Base-by-base conservation (phyloP, 1,140 invertebrate species). In the Drosophila sproati region DNA sequence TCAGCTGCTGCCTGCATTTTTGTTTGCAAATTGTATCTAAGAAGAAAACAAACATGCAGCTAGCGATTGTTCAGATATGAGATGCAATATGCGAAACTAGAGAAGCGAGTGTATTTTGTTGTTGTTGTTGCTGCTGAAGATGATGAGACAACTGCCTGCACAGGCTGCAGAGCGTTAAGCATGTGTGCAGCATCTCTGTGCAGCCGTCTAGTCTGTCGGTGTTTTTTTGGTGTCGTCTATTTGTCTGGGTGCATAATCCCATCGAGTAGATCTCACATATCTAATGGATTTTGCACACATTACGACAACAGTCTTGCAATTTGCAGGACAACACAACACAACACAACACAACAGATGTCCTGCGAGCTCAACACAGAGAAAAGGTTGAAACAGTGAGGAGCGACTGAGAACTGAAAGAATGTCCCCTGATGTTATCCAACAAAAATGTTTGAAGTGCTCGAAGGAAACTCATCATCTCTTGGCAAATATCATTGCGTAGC, bases 231-330 rank as follows among this genome's bases (percentile, higher is more conserved):
- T 45, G 34, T 45, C 59, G 59, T 54, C 57, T n/a, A 34, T 29
- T 28, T 72, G 55, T 60, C 67, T 54, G 68, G 39, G 28, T 56
- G 70, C 55, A 50, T 87, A 88, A 87, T 87, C 83, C 77, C 60
- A 83, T 87, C 77, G 73, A 66, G 59, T 34, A 70, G 73, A 88
- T 88, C 85, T 77, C 73, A 88, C 83, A 88, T 87, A 72, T 87
- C 83, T 79, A 87, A 87, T 87, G 83, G 83, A 87, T 87, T 87
- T 89, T 55, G 83, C 83, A 87, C 83, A 87, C 83, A 87, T 87
- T 86, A 50, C 31, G 28, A 43, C 32, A 45, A 59, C 32, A 54
- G n/a, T n/a, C 66, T 72, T 67, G 50, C 70, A 64, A 76, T 71
- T 76, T 54, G 55, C 61, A 59, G 73, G 54, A 71, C 73, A 64